A percentile compares a stretch with the other conserved stretches of the same genome.
Evolutionary conservation across 2,888 invertebrate genomes (phyloP).

Genomic region (Drosophila suboccidentalis): DNA sequence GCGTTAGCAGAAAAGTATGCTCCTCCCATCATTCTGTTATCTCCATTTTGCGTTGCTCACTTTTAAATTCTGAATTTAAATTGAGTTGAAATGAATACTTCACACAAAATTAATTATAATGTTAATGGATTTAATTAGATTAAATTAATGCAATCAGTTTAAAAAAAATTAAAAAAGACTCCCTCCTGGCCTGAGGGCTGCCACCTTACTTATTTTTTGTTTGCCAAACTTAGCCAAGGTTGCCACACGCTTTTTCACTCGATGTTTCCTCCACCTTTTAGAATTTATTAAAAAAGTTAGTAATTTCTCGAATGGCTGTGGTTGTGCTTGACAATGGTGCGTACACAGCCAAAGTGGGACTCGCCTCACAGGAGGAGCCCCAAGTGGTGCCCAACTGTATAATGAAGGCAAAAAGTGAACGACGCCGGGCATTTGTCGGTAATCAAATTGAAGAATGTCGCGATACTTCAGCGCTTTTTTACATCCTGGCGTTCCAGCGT

Average conservation of each 20-base stretch:
- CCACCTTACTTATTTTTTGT: too few species aligned
- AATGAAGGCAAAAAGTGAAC: conserved; percentile 98
- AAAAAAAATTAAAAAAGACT: too few species aligned
- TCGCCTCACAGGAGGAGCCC: conserved; percentile 89
- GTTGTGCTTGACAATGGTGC: conserved; percentile 95
- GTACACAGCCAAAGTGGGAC: conserved; percentile 94
- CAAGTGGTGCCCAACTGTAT: conserved; percentile 97
- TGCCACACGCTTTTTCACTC: too few species aligned
- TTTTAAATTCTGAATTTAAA: not conserved
- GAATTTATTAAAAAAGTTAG: too few species aligned
- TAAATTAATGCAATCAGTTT: too few species aligned
- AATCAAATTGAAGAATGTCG: conserved; percentile 98
- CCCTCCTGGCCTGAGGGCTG: too few species aligned
- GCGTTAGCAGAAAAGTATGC: not conserved
- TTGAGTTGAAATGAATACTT: too few species aligned
- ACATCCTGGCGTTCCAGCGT: conserved; percentile 96
- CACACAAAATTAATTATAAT: too few species aligned
- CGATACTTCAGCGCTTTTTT: conserved; percentile 97
- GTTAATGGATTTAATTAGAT: too few species aligned
- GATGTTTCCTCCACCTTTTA: too few species aligned
- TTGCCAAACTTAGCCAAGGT: too few species aligned
- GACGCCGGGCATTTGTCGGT: conserved; percentile 96
- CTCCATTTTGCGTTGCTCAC: conserved; percentile 4
- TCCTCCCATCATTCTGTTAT: not conserved
- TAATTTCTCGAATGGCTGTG: conserved; percentile 47